Evolutionary conservation across 2,888 invertebrate genomes (phyloP), one percentile per base, ranked within the genome.

Genomic region (Volucella bombylans): DNA sequence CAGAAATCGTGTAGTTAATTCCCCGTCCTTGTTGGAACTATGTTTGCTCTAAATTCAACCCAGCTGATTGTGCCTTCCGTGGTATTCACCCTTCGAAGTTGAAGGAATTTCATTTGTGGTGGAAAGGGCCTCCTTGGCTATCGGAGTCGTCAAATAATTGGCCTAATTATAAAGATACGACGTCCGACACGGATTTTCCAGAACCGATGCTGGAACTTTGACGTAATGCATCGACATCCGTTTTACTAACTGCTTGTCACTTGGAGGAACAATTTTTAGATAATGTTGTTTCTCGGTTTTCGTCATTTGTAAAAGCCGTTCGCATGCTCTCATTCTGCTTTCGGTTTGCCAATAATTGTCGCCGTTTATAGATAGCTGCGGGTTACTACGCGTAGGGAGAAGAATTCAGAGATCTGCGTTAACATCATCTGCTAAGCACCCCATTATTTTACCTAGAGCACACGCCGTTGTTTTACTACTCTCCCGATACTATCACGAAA

Each of bases 61-160:
- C 87, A 11, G 87, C 88, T 1, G 87, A 88, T 64, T 41, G 81
- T 2, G 81, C 85, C 11, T 86, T 87, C 2, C 74, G 87, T 15
- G 87, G 88, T 10, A 43, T 80, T 1, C n/a, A 11, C n/a, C 85
- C 86, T 3, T 18, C 76, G 1, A 38, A 65, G 52, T 14, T 88
- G 4, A 38, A 79, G 9, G 45, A 59, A 3, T 69, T 50, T 8
- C 31, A 47, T 6, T 72, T 87, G 9, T 88, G 87, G 88, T 87
- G 87, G 86, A 68, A 83, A 3, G 87, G 88, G 12, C 88, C 88
- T 8, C 8, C 23, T 10, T 87, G 69, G 59, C 18, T 83, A 0
- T 49, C n/a, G 10, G 49, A 49, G 14, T 1, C 8, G 1, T n/a
- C 12, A 1, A 14, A 49, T n/a, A n/a, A n/a, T n/a, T n/a, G n/a